A percentile compares a stretch with the other conserved stretches of the same genome.
Evolutionary conservation across 2,888 invertebrate genomes (phyloP).

Genomic region (Pseudococcus jackbeardsleyi): DNA sequence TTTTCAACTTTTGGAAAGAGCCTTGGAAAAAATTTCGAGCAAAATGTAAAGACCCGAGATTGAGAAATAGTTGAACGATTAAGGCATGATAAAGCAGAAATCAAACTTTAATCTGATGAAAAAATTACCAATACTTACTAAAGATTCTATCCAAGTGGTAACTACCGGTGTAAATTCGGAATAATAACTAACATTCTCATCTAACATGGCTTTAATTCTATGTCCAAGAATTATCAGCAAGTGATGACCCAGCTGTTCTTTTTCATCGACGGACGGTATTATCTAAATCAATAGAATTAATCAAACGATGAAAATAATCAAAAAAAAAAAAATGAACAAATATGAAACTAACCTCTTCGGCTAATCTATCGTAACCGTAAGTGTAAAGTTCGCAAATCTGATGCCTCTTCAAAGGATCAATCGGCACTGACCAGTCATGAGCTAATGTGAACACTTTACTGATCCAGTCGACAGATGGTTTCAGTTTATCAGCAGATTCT

Average conservation of each 20-base stretch:
- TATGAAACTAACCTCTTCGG: slow-evolving; percentile 73
- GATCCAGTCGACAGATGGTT: slow-evolving; percentile 76
- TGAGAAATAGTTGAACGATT: too few species aligned
- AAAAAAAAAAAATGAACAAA: not conserved
- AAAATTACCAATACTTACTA: slow-evolving; percentile 70
- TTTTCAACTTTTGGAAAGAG: too few species aligned
- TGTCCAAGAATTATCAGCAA: slow-evolving; percentile 86
- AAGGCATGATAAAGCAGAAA: too few species aligned
- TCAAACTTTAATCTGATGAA: not conserved
- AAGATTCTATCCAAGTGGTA: slow-evolving; percentile 80
- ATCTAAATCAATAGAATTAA: slow-evolving; percentile 65
- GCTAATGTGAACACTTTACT: slow-evolving; percentile 80
- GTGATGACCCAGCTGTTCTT: slow-evolving; percentile 74
- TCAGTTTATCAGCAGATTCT: slow-evolving; percentile 65
- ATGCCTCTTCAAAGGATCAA: slow-evolving; percentile 81
- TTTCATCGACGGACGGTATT: slow-evolving; percentile 65
- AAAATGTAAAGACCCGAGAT: too few species aligned
- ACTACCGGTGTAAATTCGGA: slow-evolving; percentile 78
- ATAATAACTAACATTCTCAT: slow-evolving; percentile 70
- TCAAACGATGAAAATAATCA: not conserved
- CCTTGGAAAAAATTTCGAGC: too few species aligned
- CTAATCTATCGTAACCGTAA: slow-evolving; percentile 75
- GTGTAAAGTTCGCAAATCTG: slow-evolving; percentile 79
- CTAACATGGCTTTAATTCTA: slow-evolving; percentile 79
- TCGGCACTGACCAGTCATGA: slow-evolving; percentile 82